Evolutionary conservation across 1,140 invertebrate species (phyloP), one percentile per base, ranked within the genome.

Genomic region (Hycleus cichorii): DNA sequence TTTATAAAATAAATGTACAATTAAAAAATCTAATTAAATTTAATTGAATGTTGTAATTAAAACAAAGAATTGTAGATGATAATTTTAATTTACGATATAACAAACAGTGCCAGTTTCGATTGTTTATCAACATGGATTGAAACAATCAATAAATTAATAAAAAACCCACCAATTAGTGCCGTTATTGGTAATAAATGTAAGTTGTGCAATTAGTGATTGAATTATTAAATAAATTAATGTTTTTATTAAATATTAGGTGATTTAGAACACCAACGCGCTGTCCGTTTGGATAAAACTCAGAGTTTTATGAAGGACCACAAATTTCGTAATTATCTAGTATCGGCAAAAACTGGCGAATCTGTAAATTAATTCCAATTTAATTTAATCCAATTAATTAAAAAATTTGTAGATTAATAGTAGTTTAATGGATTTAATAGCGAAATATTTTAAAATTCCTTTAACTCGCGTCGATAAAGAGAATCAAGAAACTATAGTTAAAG

Each of bases 281-380:
- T 95, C 4, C 82, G 88, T 65, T 71, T 85, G 51, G 90, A 92
- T n/a, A 85, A 81, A 68, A 89, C 90, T 45, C 81, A 86, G 64
- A 82, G 83, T 66, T 91, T 92, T 74, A 84, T 88, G 9, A 81
- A 86, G 39, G 85, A 92, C 64, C 80, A 89, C 75, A 80, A 84
- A 32, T 77, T 93, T 69, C 78, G 82, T 51, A 85, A 82, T 67
- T 86, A 86, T 72, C 85, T 87, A 65, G 84, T 92, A 45, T 94
- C 91, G 6, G 91, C 91, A 8, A 87, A 90, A 74, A 93, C 91
- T 27, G 91, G 91, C 8, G 93, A 95, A 80, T 86, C 85, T 74
- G 90, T 93, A 76, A 80, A 76, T 59, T 26, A 18, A 18, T 18
- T 18, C 32, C 4, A 45, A 54, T 42, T 7, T 44, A 44, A 24